Percentiles rank a stretch among this genome's conserved stretches.
These are phyloP conservation scores for Danaus plexippus DNA, from an alignment of 1,140 invertebrate species.

Conservation along the genomic window DNA sequence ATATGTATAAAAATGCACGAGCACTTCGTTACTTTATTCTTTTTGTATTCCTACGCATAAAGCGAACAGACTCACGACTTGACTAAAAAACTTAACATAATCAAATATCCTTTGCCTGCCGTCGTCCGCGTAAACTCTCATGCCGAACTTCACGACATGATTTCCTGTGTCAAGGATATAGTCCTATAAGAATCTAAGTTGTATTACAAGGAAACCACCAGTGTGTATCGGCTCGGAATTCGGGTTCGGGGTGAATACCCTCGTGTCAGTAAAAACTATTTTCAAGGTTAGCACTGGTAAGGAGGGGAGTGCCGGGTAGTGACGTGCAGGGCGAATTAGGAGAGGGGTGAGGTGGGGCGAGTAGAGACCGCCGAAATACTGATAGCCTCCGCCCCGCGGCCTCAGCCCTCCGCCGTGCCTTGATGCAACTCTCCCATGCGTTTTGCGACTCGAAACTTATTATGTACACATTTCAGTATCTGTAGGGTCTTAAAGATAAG, in stretches of 20 bases:
- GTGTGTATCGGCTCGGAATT: slow-evolving; percentile 61
- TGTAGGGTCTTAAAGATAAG: too few species aligned
- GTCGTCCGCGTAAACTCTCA: slow-evolving; percentile 47
- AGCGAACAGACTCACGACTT: slow-evolving; percentile 47
- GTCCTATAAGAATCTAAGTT: slow-evolving; percentile 51
- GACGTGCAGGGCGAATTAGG: slow-evolving; percentile 43
- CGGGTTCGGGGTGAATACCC: slow-evolving; percentile 70
- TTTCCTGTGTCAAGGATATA: slow-evolving; percentile 12
- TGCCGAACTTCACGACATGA: slow-evolving; percentile 31
- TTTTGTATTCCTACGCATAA: slow-evolving; percentile 27
- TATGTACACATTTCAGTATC: too few species aligned
- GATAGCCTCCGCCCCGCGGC: slow-evolving; percentile 47
- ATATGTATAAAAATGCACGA: slow-evolving; percentile 11
- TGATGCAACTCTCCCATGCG: slow-evolving; percentile 29
- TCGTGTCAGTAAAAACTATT: slow-evolving; percentile 69
- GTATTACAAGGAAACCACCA: slow-evolving; percentile 37
- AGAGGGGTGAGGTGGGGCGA: slow-evolving; percentile 20
- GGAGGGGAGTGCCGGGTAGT: slow-evolving; percentile 59
- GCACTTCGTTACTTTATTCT: slow-evolving; percentile 7
- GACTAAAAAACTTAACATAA: slow-evolving; percentile 56
- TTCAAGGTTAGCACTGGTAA: slow-evolving; percentile 64
- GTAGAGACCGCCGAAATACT: slow-evolving; percentile 55
- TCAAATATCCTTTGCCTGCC: slow-evolving; percentile 64
- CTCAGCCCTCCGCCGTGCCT: slow-evolving; percentile 27
- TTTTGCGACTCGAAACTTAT: slow-evolving; percentile 14